Evolutionary conservation across 2,888 invertebrate species (phyloP), one percentile per base, ranked within the genome.

Genomic region (Metalampra italica): DNA sequence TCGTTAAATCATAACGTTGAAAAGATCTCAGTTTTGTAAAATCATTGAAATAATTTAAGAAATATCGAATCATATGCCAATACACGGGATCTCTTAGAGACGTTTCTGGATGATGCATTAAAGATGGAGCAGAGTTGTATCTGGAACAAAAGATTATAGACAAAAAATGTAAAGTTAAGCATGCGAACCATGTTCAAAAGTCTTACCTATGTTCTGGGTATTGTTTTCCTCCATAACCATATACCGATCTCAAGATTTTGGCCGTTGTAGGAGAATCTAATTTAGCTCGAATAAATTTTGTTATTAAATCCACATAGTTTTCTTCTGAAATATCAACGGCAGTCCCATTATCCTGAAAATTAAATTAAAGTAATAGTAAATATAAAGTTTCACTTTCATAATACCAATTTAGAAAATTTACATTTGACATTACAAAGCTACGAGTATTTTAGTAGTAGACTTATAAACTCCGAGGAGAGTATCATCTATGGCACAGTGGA

Each of bases 51-150:
- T 87, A 88, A 39, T 72, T 75, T 8, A 83, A 50, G 38, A 75
- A 60, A 41, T 64, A 68, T 54, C 79, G 61, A 7, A 88, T 71
- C 54, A 88, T 60, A 14, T 67, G 56, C 86, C 86, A 87, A 54
- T 79, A 87, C 1, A 71, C 59, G 0, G 86, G 82, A 56, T 87
- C 87, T 51, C 86, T 71, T 37, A 89, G 57, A 29, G 82, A 66
- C 50, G 88, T 89, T 64, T 87, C 78, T 3, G 86, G 78, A 43
- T 82, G 79, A 53, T 88, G 87, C 32, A 87, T 51, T 30, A 82
- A 54, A 14, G 88, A 83, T 29, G 88, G 88, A 4, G 86, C 78
- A 12, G 87, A 80, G 46, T 79, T 83, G 43, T 82, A 83, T 51
- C 88, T 88, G 71, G 43, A 72, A 77, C 22, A 49, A 49, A 52